These are phyloP conservation scores for Eidolon helvum DNA, from an alignment of 2,113 vertebrate genomes.

Conservation along the genomic window DNA sequence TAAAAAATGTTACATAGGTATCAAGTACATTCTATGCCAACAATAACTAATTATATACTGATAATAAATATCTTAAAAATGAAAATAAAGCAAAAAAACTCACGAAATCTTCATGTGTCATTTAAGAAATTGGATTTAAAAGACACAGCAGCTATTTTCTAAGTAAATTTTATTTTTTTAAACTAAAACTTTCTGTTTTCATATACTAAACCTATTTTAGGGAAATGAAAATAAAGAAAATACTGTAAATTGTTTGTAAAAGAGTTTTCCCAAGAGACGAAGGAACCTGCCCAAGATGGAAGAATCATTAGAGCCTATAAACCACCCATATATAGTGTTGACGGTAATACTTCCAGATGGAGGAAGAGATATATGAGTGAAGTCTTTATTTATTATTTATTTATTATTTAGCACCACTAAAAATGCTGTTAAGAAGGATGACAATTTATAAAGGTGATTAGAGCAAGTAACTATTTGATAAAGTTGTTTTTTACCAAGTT, in stretches of 20 bases:
- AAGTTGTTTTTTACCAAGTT: not conserved
- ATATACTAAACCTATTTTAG: constrained; percentile 7
- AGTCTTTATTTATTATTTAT: not conserved
- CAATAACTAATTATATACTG: not conserved
- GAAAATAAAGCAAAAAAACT: not conserved
- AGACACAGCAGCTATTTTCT: not conserved
- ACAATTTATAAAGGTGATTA: not conserved
- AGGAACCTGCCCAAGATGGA: not conserved
- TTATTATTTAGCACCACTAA: not conserved
- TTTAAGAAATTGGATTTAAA: not conserved
- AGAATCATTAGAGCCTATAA: not conserved
- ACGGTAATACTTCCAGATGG: not conserved
- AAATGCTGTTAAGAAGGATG: not conserved
- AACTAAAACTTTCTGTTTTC: not conserved
- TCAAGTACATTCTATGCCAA: not conserved
- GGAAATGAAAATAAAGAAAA: not conserved
- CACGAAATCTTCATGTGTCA: not conserved
- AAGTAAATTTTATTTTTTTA: not conserved
- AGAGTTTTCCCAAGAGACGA: not conserved
- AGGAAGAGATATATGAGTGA: not conserved
- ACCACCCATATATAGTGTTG: not conserved
- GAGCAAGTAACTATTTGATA: not conserved
- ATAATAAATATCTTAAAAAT: not conserved
- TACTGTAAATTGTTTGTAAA: not conserved
- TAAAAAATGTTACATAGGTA: constrained; percentile 12